Conservation (phyloP, 2,888 invertebrate genomes). For the Craniophora ligustri region DNA sequence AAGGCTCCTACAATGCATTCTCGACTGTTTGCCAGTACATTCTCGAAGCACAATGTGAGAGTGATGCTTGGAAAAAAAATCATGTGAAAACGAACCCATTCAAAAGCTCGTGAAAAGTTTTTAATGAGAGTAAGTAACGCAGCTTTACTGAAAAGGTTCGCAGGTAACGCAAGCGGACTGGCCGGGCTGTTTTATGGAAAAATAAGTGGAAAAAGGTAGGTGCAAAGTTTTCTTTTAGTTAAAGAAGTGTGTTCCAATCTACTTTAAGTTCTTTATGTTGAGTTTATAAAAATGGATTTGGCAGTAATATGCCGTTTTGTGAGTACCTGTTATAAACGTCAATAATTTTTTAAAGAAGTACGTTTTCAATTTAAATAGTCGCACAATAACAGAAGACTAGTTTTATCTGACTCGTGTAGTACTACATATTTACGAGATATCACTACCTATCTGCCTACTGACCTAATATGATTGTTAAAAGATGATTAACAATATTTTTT, state of each 20-base stretch:
- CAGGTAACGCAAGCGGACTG: constrained; percentile 9
- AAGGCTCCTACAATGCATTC: constrained; percentile 26
- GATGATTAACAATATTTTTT: too few relatives aligned
- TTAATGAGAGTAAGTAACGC: constrained; percentile 38
- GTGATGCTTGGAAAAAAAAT: constrained; percentile 5
- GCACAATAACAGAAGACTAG: too few relatives aligned
- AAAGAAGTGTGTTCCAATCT: constrained; percentile 4
- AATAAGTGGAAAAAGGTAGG: constrained; percentile 6
- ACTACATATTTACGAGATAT: too few relatives aligned
- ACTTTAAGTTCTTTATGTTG: constrained; percentile 8
- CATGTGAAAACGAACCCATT: constrained; percentile 13
- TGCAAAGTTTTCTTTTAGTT: constrained; percentile 10
- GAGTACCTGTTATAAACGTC: neutral
- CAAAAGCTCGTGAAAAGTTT: constrained; percentile 33
- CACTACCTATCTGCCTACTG: too few relatives aligned
- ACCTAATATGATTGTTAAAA: too few relatives aligned
- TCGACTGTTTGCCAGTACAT: constrained; percentile 5
- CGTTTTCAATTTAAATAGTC: too few relatives aligned
- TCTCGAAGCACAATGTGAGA: constrained; percentile 6
- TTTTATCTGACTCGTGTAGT: too few relatives aligned
- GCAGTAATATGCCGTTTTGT: neutral
- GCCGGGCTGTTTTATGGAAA: constrained; percentile 17
- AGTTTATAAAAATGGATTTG: neutral
- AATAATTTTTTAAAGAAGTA: too few relatives aligned
- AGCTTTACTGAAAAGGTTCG: constrained; percentile 24